These are phyloP conservation scores for Thaumatotibia leucotreta DNA, from an alignment of 1,140 invertebrate species.

Conservation along the genomic window DNA sequence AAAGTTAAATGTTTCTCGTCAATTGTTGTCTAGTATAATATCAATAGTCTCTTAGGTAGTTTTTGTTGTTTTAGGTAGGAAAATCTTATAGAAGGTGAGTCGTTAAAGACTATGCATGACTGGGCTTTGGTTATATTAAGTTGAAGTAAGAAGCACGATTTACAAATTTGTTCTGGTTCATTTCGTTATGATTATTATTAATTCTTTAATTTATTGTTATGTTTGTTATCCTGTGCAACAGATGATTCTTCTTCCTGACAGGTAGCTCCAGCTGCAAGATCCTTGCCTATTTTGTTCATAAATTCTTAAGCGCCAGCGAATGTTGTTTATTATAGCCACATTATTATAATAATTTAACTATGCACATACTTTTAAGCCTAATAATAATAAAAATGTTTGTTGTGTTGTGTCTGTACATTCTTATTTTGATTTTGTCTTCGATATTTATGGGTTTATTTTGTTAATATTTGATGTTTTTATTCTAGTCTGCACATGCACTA, in stretches of 20 bases:
- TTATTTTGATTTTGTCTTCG: too few relatives aligned
- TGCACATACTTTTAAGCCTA: neutral
- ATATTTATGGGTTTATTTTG: too few relatives aligned
- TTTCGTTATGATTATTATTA: neutral
- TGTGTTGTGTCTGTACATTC: neutral
- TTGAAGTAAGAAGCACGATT: neutral
- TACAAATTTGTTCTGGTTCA: neutral
- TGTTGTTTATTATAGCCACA: neutral
- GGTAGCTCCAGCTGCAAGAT: neutral
- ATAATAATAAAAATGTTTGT: neutral
- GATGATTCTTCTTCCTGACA: neutral
- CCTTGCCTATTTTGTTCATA: neutral
- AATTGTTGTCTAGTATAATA: conserved; percentile 58
- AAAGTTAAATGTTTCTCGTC: conserved; percentile 45
- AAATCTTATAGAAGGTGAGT: conserved; percentile 57
- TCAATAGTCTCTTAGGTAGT: conserved; percentile 33
- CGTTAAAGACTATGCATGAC: conserved; percentile 11
- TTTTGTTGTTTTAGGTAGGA: conserved; percentile 34
- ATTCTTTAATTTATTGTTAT: neutral
- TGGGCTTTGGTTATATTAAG: neutral
- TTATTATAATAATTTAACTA: too few relatives aligned
- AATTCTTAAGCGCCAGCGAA: neutral
- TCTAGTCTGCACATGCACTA: too few relatives aligned
- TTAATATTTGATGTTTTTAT: too few relatives aligned
- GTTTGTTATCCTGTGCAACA: neutral